Conservation (phyloP, 2,113 vertebrate genomes). For the Callipepla californica region DNA sequence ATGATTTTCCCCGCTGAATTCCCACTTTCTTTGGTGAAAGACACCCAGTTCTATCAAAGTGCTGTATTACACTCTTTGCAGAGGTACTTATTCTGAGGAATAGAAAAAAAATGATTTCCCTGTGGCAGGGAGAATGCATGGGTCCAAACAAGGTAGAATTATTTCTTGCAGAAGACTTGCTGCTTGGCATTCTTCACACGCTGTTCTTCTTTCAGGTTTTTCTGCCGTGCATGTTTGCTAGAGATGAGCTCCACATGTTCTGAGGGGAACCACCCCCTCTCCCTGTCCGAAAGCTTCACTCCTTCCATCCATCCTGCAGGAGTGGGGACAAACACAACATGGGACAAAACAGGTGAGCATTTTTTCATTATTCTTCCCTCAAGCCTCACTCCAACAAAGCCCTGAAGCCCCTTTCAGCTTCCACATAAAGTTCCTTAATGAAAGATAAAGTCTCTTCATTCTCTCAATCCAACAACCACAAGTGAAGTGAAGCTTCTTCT, state of each 20-base stretch:
- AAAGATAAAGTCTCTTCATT: background rate
- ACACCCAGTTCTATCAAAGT: slow-evolving; percentile 25
- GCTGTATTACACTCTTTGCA: background rate
- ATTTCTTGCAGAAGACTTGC: slow-evolving; percentile 77
- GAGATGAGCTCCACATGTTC: slow-evolving; percentile 89
- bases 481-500: background rate
- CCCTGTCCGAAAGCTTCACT: slow-evolving; percentile 89
- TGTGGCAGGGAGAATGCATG: slow-evolving; percentile 12
- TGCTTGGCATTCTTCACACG: slow-evolving; percentile 89
- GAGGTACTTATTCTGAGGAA: slow-evolving; percentile 41
- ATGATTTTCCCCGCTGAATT: slow-evolving; percentile 30
- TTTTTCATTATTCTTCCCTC: background rate
- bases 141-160: slow-evolving; percentile 2
- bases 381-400: background rate
- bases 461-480: background rate
- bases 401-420: background rate
- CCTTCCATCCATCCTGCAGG: slow-evolving; percentile 93
- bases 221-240: slow-evolving; percentile 81
- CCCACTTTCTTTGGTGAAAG: slow-evolving; percentile 52
- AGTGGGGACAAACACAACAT: background rate
- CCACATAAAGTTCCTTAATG: background rate
- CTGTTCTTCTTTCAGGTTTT: slow-evolving; percentile 91
- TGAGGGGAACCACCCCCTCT: slow-evolving; percentile 90
- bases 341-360: accelerated
- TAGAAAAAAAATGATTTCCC: slow-evolving; percentile 8